Evolutionary conservation across 2,797 vertebrate species (phyloP).

Genomic region (Gambelia wislizenii): DNA sequence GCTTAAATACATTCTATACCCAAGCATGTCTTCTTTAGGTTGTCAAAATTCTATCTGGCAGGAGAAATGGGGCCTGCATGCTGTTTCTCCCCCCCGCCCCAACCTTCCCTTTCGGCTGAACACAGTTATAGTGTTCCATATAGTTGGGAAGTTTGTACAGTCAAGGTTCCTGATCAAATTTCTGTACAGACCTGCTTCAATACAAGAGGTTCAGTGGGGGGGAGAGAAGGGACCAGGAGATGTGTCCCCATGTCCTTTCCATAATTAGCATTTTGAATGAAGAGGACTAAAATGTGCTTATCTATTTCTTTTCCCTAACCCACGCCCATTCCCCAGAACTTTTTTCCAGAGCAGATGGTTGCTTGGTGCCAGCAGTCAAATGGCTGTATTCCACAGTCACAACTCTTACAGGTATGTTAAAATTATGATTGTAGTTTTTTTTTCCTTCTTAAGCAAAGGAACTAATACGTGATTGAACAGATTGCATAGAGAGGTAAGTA

Average conservation of each 20-base stretch:
- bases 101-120: neutral
- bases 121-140: too few species aligned
- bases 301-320: neutral
- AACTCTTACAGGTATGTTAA: conserved; percentile 91
- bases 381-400: conserved; percentile 91
- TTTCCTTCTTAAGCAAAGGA: neutral
- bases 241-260: neutral
- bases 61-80: neutral
- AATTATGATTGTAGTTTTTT: neutral
- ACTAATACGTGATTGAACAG: neutral
- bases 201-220: neutral
- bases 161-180: too few species aligned
- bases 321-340: conserved; percentile 83
- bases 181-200: neutral
- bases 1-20: neutral
- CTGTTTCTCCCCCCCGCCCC: neutral
- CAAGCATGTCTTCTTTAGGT: neutral
- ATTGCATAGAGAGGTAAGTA: neutral
- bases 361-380: conserved; percentile 96
- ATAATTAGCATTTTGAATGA: neutral
- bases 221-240: neutral
- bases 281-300: neutral
- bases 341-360: conserved; percentile 99
- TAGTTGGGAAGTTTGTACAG: too few species aligned
- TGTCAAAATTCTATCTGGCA: neutral